Evolutionary conservation across 2,113 vertebrate species (phyloP).

Genomic region (Nymphicus hollandicus): DNA sequence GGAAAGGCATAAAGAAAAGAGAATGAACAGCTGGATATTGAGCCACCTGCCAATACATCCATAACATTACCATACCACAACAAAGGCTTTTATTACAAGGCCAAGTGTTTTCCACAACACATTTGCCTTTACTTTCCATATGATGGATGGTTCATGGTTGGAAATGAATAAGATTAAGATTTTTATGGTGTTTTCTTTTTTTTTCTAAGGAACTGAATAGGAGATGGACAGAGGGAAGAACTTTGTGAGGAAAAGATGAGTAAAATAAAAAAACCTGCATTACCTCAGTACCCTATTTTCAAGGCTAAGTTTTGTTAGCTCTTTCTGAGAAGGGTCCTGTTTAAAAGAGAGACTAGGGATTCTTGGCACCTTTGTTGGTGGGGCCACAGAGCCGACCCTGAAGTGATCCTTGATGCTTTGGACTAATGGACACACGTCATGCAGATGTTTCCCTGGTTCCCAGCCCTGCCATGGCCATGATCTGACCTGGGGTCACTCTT

Average conservation of each 20-base stretch:
- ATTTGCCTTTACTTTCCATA: not conserved
- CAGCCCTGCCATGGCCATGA: not conserved
- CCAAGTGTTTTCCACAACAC: not conserved
- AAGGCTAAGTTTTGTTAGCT: not conserved
- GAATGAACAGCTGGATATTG: not conserved
- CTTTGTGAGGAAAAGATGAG: not conserved
- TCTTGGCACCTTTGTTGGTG: not conserved
- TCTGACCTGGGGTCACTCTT: slow-evolving; percentile 7
- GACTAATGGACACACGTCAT: not conserved
- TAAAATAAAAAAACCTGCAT: not conserved
- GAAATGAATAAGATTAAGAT: not conserved
- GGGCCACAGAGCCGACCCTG: not conserved
- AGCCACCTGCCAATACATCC: not conserved
- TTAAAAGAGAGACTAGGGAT: not conserved
- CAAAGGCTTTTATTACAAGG: not conserved
- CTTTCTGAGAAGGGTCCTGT: not conserved
- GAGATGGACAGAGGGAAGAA: not conserved
- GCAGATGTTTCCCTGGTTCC: not conserved
- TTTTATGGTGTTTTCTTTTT: not conserved
- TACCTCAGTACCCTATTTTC: not conserved
- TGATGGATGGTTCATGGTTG: not conserved
- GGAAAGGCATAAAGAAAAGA: not conserved
- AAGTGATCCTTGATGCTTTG: not conserved
- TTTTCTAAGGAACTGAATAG: not conserved
- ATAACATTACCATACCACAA: not conserved